Evolutionary conservation across 2,797 vertebrate species (phyloP), one percentile per base, ranked within the genome.

Genomic region (Zalophus californianus): DNA sequence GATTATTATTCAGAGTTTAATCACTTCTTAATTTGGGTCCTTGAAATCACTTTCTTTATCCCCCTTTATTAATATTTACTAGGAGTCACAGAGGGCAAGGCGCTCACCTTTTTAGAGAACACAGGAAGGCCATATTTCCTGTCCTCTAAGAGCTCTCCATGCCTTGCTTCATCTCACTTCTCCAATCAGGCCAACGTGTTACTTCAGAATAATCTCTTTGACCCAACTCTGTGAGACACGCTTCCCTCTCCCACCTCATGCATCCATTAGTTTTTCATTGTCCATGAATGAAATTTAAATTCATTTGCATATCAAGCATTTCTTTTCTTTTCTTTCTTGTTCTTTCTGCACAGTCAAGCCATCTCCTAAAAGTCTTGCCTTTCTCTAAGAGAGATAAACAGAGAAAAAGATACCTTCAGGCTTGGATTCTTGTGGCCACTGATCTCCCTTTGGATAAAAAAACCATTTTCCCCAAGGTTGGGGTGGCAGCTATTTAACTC

Each of bases 151-250:
- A 88, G 29, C 5, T 50, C 27, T 68, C 15, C 14, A 21, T 48
- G 29, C 4, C 7, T 91, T 58, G 23, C 27, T 44, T 92, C 66
- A 23, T 58, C 58, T 91, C 3, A 12, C 9, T 75, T 94, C 91
- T 72, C n/a, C 44, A 87, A 35, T 84, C 32, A 90, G 54, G 4
- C 13, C 72, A 92, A 77, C 20, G 48, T 60, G 58, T 78, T 92
- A 77, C 29, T 95, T 91, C 25, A 93, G 93, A 85, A 78, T 87
- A 83, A 85, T 85, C 44, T 94, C n/a, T 86, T 86, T 80, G 82
- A 58, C 27, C 54, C 41, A 93, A 48, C 38, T 77, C 50, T 94
- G 14, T 60, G 91, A n/a, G 52, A 95, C 83, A 77, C 4, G 38
- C 6, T 83, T 77, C 12, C 14, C 1, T 88, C 14, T 52, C 35